phyloP scores from a whole-genome alignment of 2,113 vertebrate species.

The Ptyas mucosa region DNA sequence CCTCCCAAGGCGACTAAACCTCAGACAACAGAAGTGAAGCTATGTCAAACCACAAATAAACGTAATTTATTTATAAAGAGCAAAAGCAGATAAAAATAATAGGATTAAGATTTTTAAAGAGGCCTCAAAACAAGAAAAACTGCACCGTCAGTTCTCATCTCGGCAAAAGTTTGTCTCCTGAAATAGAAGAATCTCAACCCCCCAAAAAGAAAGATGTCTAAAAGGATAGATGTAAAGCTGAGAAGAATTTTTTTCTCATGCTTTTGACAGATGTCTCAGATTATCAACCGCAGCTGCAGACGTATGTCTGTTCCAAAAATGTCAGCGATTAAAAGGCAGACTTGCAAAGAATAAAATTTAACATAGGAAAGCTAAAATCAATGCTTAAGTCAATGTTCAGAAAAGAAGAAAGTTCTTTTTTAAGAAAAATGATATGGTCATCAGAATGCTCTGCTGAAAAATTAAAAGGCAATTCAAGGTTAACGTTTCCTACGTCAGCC shows the following conservation, averaged over 20 bases:
- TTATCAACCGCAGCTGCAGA: neutral
- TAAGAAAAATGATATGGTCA: neutral
- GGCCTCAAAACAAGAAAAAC: neutral
- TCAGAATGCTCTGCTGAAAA: neutral
- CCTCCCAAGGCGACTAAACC: neutral
- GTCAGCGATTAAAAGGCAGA: neutral
- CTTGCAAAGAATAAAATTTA: neutral
- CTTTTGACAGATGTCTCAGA: neutral
- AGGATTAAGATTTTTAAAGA: neutral
- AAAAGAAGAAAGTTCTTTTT: neutral
- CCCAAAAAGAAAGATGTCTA: neutral
- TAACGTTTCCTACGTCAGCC: neutral
- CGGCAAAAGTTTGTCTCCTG: neutral
- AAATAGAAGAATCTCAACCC: neutral
- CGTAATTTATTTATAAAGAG: neutral
- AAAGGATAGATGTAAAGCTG: neutral
- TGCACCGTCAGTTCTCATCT: neutral
- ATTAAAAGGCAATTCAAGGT: neutral
- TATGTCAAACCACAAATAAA: neutral
- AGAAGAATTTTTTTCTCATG: neutral
- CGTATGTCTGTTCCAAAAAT: neutral
- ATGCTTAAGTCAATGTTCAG: accelerated
- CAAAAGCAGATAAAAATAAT: neutral
- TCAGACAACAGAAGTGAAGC: neutral
- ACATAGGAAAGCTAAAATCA: neutral